These are phyloP conservation scores for Phylloscopus trochilus DNA, from an alignment of 2,113 vertebrate genomes.

Conservation along the genomic window DNA sequence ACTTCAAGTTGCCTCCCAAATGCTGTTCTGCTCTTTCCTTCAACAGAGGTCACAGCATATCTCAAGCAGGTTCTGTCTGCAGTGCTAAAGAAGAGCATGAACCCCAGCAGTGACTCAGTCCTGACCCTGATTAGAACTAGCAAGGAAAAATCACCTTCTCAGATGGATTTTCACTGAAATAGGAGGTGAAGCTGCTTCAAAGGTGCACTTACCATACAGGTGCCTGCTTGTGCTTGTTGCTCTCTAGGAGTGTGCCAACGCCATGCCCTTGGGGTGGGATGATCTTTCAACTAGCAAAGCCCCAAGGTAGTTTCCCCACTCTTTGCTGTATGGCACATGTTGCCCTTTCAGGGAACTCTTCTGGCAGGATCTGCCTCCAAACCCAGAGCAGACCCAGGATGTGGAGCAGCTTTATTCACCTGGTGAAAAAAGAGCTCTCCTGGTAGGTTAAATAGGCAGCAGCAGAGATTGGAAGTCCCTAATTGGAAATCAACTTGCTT, in stretches of 20 bases:
- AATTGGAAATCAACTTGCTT: not conserved
- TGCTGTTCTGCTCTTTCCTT: not conserved
- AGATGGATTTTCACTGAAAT: not conserved
- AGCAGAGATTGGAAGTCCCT: not conserved
- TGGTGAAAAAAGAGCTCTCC: not conserved
- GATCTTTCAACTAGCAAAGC: not conserved
- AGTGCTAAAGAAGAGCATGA: not conserved
- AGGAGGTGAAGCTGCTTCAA: not conserved
- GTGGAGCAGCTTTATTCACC: not conserved
- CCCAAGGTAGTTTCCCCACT: not conserved
- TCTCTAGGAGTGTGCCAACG: not conserved
- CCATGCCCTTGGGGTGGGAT: not conserved
- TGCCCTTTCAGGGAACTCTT: not conserved
- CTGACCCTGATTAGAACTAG: not conserved
- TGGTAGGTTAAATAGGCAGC: not conserved
- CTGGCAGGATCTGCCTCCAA: not conserved
- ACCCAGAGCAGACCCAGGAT: not conserved
- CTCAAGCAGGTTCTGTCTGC: not conserved
- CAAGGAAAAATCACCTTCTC: not conserved
- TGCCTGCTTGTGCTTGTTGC: not conserved
- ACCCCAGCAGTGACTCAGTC: rapidly evolving
- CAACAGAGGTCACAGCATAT: rapidly evolving
- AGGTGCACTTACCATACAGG: not conserved
- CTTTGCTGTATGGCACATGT: not conserved
- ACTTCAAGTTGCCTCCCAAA: not conserved